These are phyloP conservation scores for Orestias chungarensis DNA, from an alignment of 2,797 vertebrate species.

Conservation along the genomic window DNA sequence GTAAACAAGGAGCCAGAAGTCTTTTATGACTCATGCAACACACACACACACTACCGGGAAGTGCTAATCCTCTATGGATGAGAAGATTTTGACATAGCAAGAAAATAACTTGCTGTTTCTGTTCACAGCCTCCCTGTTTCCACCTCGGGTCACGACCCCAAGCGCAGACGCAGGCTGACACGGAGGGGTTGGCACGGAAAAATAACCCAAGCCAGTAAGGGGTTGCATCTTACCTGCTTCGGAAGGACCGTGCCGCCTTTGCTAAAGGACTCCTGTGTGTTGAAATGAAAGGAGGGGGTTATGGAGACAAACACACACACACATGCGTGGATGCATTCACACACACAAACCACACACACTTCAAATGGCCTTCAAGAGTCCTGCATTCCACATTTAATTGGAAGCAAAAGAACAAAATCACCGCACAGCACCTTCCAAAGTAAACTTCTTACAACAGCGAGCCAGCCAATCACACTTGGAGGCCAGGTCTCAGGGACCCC, in stretches of 20 bases:
- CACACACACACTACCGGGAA: constrained; percentile 40
- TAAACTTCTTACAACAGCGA: constrained; percentile 67
- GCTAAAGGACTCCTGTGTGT: constrained; percentile 56
- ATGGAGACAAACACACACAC: constrained; percentile 49
- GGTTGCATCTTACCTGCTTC: constrained; percentile 59
- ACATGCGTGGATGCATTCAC: constrained; percentile 23
- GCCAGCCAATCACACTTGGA: constrained; percentile 64
- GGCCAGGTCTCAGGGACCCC: constrained; percentile 63
- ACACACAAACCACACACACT: constrained; percentile 59
- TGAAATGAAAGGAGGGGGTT: constrained; percentile 56
- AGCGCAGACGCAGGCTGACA: constrained; percentile 37
- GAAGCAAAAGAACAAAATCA: constrained; percentile 65
- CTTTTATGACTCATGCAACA: constrained; percentile 56
- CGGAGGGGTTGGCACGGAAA: constrained; percentile 8
- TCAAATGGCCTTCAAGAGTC: constrained; percentile 74
- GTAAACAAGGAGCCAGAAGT: constrained; percentile 62
- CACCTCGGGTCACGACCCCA: constrained; percentile 35
- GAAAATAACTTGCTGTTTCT: constrained; percentile 35
- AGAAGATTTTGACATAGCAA: constrained; percentile 36
- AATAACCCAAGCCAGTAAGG: constrained; percentile 6
- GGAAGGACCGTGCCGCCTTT: constrained; percentile 41
- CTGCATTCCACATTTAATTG: constrained; percentile 81
- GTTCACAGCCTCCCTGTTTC: constrained; percentile 34
- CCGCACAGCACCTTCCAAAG: constrained; percentile 70
- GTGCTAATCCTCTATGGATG: constrained; percentile 47